Conservation (phyloP, 2,797 vertebrate genomes). For the Mionectes olivaceus region DNA sequence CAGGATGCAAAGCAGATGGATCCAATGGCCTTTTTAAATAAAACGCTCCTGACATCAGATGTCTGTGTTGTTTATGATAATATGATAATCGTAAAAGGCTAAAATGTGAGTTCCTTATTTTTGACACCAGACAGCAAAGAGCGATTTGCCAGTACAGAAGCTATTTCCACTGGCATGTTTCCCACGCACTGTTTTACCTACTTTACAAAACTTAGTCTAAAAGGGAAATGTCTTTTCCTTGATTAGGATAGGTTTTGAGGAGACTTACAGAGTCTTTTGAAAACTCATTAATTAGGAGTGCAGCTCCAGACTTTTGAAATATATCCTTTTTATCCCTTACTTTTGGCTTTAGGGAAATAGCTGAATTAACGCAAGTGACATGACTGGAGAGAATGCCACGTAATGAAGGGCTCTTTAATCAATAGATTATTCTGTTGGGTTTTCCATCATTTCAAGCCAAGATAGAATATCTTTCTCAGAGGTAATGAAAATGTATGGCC, state of each 20-base stretch:
- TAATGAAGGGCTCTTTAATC: background rate
- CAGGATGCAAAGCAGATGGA: background rate
- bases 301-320: conserved; percentile 84
- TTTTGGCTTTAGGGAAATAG: background rate
- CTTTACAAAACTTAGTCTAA: conserved; percentile 88
- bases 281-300: conserved; percentile 86
- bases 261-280: conserved; percentile 79
- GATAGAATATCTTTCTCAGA: background rate
- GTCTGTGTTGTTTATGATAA: background rate
- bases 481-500: background rate
- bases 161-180: background rate
- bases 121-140: background rate
- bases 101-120: background rate
- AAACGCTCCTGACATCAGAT: background rate
- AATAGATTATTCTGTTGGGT: background rate
- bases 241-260: conserved; percentile 72
- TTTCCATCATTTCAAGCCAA: background rate
- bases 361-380: background rate
- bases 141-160: background rate
- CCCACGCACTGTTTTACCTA: background rate
- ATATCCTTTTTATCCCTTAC: conserved; percentile 1
- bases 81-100: background rate
- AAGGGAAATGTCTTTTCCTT: conserved; percentile 84
- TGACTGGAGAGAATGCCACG: background rate
- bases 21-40: background rate